A percentile compares a stretch with the other conserved stretches of the same genome.
Evolutionary conservation across 2,113 vertebrate species (phyloP).

Genomic region (Thalassarche chlororhynchos): DNA sequence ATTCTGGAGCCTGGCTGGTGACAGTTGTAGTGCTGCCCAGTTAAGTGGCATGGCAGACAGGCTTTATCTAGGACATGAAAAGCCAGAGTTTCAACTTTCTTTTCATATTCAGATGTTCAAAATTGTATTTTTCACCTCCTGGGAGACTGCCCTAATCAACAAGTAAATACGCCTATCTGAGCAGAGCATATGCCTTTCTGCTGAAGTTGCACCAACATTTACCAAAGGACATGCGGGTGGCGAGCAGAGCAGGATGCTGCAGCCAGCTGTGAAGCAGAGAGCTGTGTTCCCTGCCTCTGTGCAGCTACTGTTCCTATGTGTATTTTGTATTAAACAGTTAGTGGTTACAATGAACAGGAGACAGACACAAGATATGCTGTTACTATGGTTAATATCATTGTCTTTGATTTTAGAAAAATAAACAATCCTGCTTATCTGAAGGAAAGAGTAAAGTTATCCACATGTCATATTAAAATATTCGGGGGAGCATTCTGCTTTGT

Average conservation of each 20-base stretch:
- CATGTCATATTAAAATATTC: background rate
- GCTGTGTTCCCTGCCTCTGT: background rate
- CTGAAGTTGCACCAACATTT: background rate
- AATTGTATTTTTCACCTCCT: background rate
- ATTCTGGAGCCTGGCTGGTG: background rate
- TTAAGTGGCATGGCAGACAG: background rate
- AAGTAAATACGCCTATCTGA: background rate
- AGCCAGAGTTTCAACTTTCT: background rate
- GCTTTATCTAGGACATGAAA: background rate
- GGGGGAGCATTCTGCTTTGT: background rate
- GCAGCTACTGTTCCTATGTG: background rate
- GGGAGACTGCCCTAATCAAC: background rate
- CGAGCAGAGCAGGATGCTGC: background rate
- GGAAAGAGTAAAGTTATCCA: background rate
- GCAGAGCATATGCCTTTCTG: background rate
- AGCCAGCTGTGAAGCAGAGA: background rate
- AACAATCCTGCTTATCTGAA: background rate
- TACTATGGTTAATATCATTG: background rate
- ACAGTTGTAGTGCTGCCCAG: background rate
- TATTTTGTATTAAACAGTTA: background rate
- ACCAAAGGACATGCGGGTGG: background rate
- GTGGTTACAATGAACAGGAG: background rate
- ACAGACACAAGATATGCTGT: background rate
- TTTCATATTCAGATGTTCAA: background rate
- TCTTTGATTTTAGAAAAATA: background rate